These are phyloP conservation scores for Thinocorus orbignyianus DNA, from an alignment of 2,113 vertebrate species.

Conservation along the genomic window DNA sequence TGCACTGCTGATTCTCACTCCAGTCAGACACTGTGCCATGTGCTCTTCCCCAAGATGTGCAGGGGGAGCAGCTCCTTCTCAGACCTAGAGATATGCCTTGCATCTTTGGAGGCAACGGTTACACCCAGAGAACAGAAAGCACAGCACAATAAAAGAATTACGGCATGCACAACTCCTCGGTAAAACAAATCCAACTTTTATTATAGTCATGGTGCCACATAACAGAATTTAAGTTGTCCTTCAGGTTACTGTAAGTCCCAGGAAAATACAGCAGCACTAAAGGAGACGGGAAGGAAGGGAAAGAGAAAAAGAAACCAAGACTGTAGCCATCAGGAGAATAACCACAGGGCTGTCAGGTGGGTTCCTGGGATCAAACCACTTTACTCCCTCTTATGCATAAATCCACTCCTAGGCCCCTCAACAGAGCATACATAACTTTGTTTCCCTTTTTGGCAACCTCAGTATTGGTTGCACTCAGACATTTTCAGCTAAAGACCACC, in stretches of 20 bases:
- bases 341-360: neutral
- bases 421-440: neutral
- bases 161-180: neutral
- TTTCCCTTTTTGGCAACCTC: neutral
- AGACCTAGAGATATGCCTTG: neutral
- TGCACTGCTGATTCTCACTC: neutral
- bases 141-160: neutral
- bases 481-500: neutral
- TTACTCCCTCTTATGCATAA: neutral
- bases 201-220: neutral
- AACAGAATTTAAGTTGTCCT: neutral
- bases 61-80: neutral
- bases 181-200: neutral
- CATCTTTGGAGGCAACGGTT: neutral
- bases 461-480: neutral
- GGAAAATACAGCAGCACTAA: neutral
- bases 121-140: neutral
- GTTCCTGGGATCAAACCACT: neutral
- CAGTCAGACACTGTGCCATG: neutral
- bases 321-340: neutral
- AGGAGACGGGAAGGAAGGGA: neutral
- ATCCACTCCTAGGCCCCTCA: neutral
- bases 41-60: neutral
- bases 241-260: neutral
- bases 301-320: neutral